Evolutionary conservation across 2,888 invertebrate genomes (phyloP), one percentile per base, ranked within the genome.

Genomic region (Horisme vitalbata): DNA sequence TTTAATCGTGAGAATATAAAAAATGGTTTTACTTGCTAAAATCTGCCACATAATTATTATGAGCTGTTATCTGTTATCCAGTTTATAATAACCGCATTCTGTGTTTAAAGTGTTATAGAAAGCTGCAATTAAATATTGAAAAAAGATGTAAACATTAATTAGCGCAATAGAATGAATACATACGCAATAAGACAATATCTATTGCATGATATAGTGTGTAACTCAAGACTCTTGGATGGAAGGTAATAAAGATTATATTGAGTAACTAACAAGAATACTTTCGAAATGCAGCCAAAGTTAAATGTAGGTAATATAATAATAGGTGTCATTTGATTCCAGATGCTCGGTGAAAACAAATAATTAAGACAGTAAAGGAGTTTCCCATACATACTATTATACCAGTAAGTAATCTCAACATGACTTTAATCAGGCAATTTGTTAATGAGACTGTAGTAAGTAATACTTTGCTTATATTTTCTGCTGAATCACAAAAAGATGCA

Each of bases 181-280:
- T 49, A 53, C 37, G 52, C 48, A 53, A 53, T 45, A 52, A 57
- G 41, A 57, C 46, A 57, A 48, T 47, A 48, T 55, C 50, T 39
- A 55, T 52, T 52, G 50, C 55, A 45, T 55, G 45, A 52, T 50
- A 37, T 44, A 49, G 38, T 39, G 44, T 39, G 56, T 53, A 58
- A 58, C 54, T 52, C 41, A 32, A 56, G 36, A 45, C 44, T 45
- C 36, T n/a, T n/a, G n/a, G n/a, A 54, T 46, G 47, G 41, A 44
- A 44, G 50, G 50, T 30, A 55, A 52, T 55, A 54, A 53, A 47
- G 50, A 45, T 52, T 55, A 47, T 30, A 41, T 54, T 52, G 45
- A 30, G 45, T 48, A 55, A 58, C 34, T 51, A 49, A 48, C 41
- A 46, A 51, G 48, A 49, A 50, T 46, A 47, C 51, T 61, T 61